Conservation (phyloP, 2,797 vertebrate genomes). For the Chelon labrosus region DNA sequence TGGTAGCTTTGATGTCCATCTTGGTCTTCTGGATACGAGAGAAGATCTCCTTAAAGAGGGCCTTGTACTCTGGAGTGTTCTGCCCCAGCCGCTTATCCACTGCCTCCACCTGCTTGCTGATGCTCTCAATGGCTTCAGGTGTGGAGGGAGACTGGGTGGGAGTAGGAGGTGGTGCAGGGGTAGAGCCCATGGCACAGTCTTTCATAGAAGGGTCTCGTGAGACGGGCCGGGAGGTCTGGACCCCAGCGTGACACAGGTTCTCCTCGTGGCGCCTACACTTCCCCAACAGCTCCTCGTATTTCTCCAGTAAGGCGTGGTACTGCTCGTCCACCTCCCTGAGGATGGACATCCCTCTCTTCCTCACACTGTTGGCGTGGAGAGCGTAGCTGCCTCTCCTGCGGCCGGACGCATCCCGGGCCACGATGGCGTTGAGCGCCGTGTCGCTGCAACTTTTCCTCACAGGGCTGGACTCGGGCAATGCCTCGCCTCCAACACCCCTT, state of each 20-base stretch:
- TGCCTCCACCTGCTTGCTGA: conserved; percentile 93
- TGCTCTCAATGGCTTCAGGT: conserved; percentile 88
- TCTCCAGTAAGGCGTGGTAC: conserved; percentile 96
- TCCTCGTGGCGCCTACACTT: conserved; percentile 95
- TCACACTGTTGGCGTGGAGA: conserved; percentile 93
- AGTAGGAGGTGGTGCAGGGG: conserved; percentile 74
- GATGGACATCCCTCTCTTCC: conserved; percentile 97
- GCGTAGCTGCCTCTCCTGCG: conserved; percentile 92
- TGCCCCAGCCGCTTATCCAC: conserved; percentile 96
- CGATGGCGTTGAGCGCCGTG: conserved; percentile 94
- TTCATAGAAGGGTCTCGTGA: conserved; percentile 98
- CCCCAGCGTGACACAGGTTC: conserved; percentile 90
- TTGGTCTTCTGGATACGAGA: conserved; percentile 98
- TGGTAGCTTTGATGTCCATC: conserved; percentile 94
- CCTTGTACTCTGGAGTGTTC: conserved; percentile 97
- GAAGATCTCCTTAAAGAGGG: conserved; percentile 99
- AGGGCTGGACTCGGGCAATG: conserved; percentile 73
- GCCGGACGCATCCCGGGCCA: conserved; percentile 90
- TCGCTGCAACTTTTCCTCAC: conserved; percentile 98
- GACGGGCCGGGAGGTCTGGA: conserved; percentile 95
- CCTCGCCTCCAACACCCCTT: conserved; percentile 68
- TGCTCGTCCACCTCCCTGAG: conserved; percentile 98
- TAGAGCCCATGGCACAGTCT: conserved; percentile 87
- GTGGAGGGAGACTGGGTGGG: conserved; percentile 88
- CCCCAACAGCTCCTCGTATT: conserved; percentile 95